phyloP scores from a whole-genome alignment of 2,888 invertebrate genomes.

The Dioctria rufipes region DNA sequence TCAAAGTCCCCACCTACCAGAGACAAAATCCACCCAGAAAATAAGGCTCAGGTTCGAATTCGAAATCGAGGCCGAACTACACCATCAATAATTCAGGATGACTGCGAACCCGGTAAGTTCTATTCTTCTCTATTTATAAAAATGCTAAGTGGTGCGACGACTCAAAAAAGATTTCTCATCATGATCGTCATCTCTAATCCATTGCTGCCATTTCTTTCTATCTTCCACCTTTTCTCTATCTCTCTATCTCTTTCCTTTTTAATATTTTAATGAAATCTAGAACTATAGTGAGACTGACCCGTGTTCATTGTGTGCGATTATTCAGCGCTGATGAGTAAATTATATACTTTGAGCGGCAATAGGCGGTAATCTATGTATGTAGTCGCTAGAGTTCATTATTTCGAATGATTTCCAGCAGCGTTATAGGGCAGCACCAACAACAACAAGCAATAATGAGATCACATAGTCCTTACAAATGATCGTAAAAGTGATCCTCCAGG shows the following conservation, averaged over 20 bases:
- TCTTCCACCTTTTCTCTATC: background rate
- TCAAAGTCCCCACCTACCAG: constrained; percentile 86
- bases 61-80: constrained; percentile 66
- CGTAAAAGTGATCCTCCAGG: constrained; percentile 10
- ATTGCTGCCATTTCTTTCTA: background rate
- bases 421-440: background rate
- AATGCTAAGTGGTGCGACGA: background rate
- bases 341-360: constrained; percentile 58
- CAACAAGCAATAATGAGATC: constrained; percentile 21
- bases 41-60: constrained; percentile 77
- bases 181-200: no score
- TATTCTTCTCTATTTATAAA: constrained; percentile 5
- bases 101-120: constrained; percentile 62
- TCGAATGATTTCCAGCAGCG: constrained; percentile 4
- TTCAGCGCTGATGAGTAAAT: constrained; percentile 63
- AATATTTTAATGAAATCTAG: background rate
- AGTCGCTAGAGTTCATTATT: constrained; percentile 8
- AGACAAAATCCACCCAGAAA: constrained; percentile 84
- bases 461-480: constrained; percentile 15
- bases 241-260: background rate
- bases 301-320: constrained; percentile 54
- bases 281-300: constrained; percentile 53
- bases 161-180: background rate
- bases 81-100: constrained; percentile 60
- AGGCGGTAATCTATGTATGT: constrained; percentile 27